Conservation (phyloP, 2,797 vertebrate genomes). For the Gorsachius magnificus region DNA sequence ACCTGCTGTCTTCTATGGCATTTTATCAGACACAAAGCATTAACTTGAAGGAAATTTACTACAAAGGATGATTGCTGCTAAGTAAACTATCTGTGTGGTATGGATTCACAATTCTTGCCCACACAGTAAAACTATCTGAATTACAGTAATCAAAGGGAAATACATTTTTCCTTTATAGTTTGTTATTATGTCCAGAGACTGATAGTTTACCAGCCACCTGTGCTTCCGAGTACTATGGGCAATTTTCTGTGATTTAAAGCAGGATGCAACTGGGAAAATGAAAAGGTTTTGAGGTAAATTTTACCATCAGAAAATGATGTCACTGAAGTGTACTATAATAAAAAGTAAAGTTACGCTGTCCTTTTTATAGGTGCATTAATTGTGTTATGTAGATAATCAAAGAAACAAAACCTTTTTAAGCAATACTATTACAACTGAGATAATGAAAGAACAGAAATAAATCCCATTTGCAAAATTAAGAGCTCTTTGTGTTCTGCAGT, state of each 20-base stretch:
- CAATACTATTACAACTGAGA: neutral
- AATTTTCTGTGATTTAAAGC: constrained; percentile 41
- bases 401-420: neutral
- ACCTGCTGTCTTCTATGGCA: neutral
- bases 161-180: neutral
- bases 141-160: constrained; percentile 20
- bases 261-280: neutral
- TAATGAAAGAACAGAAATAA: neutral
- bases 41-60: neutral
- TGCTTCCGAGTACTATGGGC: neutral
- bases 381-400: neutral
- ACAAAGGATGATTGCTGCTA: neutral
- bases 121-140: neutral
- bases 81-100: neutral
- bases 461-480: neutral
- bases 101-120: neutral
- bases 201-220: neutral
- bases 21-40: neutral
- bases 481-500: neutral
- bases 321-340: neutral
- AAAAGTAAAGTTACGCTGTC: neutral
- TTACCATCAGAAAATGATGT: neutral
- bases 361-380: neutral
- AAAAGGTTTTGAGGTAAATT: neutral
- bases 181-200: neutral